Evolutionary conservation across 2,888 invertebrate genomes (phyloP).

Genomic region (Leucoptera coffeella): DNA sequence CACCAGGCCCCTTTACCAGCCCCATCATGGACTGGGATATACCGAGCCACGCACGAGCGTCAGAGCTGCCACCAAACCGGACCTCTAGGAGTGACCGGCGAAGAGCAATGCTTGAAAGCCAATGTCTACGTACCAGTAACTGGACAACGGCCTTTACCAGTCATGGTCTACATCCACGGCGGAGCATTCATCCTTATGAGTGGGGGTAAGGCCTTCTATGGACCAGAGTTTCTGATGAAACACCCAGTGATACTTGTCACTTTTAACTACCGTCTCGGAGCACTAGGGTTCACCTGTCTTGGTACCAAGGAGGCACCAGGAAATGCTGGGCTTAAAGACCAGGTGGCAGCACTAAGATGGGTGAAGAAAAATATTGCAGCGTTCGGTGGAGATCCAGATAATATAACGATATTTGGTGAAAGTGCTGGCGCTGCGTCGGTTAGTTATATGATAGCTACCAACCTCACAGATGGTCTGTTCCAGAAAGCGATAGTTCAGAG

Average conservation of each 20-base stretch:
- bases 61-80: constrained; percentile 22
- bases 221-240: constrained; percentile 27
- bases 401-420: constrained; percentile 37
- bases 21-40: constrained; percentile 29
- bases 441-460: constrained; percentile 22
- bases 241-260: constrained; percentile 32
- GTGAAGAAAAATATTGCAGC: constrained; percentile 32
- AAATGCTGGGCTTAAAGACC: constrained; percentile 37
- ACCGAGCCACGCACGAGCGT: constrained; percentile 24
- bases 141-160: constrained; percentile 17
- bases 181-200: constrained; percentile 32
- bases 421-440: constrained; percentile 32
- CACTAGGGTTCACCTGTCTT: constrained; percentile 31
- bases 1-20: constrained; percentile 35
- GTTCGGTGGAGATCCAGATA: constrained; percentile 37
- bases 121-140: constrained; percentile 28
- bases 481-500: constrained; percentile 32
- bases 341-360: constrained; percentile 37
- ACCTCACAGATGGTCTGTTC: constrained; percentile 23
- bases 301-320: constrained; percentile 36
- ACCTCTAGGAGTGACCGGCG: constrained; percentile 15
- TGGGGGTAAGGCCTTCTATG: constrained; percentile 28
- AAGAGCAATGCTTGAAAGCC: constrained; percentile 31
- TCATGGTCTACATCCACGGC: constrained; percentile 39
- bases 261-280: constrained; percentile 35